phyloP scores from a whole-genome alignment of 2,113 vertebrate species.

The Corythaixoides concolor region DNA sequence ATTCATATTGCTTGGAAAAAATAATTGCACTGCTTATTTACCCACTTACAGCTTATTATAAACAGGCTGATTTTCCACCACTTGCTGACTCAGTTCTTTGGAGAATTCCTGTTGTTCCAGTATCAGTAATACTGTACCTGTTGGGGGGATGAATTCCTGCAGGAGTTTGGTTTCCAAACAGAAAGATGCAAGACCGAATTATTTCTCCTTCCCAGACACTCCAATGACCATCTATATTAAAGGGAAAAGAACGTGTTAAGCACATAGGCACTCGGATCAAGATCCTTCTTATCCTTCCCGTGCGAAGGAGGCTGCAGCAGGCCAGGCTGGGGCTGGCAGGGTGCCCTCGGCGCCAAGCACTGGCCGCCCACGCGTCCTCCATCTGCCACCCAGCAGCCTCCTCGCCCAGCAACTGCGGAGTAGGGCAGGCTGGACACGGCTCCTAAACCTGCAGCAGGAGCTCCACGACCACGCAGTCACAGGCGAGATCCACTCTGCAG shows the following conservation, averaged over 20 bases:
- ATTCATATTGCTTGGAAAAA: neutral
- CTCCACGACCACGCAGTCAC: rapidly evolving
- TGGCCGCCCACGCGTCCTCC: neutral
- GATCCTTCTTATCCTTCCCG: no score
- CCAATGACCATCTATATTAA: rapidly evolving
- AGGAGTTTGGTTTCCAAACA: no score
- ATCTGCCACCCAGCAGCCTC: neutral
- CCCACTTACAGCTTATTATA: neutral
- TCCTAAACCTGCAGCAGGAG: rapidly evolving
- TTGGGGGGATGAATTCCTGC: neutral
- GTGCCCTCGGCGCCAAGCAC: neutral
- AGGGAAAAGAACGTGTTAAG: neutral
- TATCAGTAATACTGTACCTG: neutral
- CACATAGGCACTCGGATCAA: neutral
- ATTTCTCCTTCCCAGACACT: neutral
- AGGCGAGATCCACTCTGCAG: rapidly evolving
- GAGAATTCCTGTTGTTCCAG: neutral
- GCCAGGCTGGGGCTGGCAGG: neutral
- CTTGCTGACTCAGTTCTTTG: neutral
- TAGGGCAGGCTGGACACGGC: neutral
- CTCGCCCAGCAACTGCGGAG: neutral
- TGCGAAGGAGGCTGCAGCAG: neutral
- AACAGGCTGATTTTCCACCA: neutral
- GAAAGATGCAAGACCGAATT: neutral
- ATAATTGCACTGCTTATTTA: neutral